phyloP scores from a whole-genome alignment of 2,888 invertebrate genomes.

The Agrilus mali region DNA sequence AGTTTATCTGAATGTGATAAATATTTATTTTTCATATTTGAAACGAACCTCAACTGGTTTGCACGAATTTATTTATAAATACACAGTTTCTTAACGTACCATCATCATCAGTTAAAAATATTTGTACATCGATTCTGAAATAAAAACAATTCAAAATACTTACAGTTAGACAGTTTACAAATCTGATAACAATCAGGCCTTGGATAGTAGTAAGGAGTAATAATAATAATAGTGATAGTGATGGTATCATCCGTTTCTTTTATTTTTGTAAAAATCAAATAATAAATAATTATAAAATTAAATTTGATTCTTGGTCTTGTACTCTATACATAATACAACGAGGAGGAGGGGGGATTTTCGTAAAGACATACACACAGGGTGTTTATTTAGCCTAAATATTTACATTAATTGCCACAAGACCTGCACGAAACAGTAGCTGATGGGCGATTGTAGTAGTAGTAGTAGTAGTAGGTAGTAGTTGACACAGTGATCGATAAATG shows the following conservation, averaged over 20 bases:
- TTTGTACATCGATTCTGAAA: slow-evolving; percentile 35
- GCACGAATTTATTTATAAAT: slow-evolving; percentile 34
- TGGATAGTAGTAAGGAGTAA: neutral
- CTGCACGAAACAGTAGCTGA: no score
- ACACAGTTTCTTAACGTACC: slow-evolving; percentile 30
- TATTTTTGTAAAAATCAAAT: no score
- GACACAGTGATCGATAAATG: slow-evolving; percentile 4
- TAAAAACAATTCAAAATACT: slow-evolving; percentile 32
- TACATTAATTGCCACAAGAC: no score
- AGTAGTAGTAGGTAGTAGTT: no score
- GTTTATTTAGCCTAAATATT: no score
- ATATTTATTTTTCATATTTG: slow-evolving; percentile 37
- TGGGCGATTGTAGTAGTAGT: no score
- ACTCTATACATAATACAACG: no score
- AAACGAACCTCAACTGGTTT: slow-evolving; percentile 34
- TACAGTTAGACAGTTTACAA: slow-evolving; percentile 21
- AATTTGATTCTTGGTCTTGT: no score
- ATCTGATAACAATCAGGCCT: slow-evolving; percentile 15
- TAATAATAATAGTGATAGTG: neutral
- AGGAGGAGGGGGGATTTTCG: no score
- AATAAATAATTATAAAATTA: no score
- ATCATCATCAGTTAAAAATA: slow-evolving; percentile 35
- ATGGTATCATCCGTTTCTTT: no score
- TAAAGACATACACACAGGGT: no score
- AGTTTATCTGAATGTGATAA: slow-evolving; percentile 27